A percentile compares a stretch with the other conserved stretches of the same genome.
phyloP scores from a whole-genome alignment of 2,797 vertebrate genomes.

The Ficedula albicollis region DNA sequence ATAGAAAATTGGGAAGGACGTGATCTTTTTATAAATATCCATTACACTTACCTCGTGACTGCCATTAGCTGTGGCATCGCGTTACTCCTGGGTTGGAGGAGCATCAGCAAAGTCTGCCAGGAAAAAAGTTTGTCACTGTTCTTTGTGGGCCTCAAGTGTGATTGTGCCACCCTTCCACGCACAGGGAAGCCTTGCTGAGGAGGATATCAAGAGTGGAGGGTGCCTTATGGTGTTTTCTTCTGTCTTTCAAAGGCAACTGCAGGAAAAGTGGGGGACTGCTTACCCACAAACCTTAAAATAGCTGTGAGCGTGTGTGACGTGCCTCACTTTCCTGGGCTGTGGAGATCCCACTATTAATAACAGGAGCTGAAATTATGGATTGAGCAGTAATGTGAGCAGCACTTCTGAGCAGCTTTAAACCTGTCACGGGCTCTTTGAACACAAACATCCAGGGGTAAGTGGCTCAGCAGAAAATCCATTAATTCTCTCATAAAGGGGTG shows the following conservation, averaged over 20 bases:
- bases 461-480: neutral
- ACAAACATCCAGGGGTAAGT: neutral
- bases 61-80: neutral
- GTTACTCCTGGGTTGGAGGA: neutral
- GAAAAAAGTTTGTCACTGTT: neutral
- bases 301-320: neutral
- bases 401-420: neutral
- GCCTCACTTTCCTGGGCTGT: neutral
- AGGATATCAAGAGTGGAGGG: neutral
- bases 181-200: neutral
- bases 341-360: constrained; percentile 6
- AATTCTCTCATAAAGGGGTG: neutral
- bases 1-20: neutral
- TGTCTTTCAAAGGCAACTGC: neutral
- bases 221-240: constrained; percentile 41
- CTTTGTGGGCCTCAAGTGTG: neutral
- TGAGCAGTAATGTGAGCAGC: neutral
- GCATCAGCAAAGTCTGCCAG: neutral
- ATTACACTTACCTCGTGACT: neutral
- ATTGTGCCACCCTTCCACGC: neutral
- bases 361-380: neutral
- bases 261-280: neutral
- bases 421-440: neutral
- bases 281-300: constrained; percentile 9
- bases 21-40: neutral